These are phyloP conservation scores for Canis aureus DNA, from an alignment of 2,113 vertebrate genomes.

Conservation along the genomic window DNA sequence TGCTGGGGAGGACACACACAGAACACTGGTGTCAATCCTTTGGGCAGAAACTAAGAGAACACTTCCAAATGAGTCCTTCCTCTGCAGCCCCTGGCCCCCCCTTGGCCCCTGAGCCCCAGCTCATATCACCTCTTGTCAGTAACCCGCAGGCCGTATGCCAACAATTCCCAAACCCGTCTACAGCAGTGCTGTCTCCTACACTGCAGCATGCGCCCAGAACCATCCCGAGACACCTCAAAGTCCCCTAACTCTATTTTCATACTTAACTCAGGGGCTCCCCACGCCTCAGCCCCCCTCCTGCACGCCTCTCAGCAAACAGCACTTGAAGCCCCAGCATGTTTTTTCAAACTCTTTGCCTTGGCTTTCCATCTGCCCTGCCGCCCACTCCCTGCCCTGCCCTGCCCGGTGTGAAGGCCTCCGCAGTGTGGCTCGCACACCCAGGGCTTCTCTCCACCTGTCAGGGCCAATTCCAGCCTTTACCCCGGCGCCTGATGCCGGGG, in stretches of 20 bases:
- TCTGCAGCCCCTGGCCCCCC: background rate
- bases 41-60: background rate
- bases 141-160: background rate
- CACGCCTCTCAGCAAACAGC: background rate
- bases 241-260: background rate
- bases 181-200: background rate
- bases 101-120: background rate
- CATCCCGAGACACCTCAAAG: background rate
- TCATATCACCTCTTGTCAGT: background rate
- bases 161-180: background rate
- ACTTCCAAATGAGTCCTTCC: background rate
- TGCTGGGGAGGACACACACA: background rate
- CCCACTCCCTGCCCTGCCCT: no score
- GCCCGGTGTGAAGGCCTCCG: fast-evolving
- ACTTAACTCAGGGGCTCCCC: background rate
- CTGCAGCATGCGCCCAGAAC: background rate
- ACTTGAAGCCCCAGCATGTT: background rate
- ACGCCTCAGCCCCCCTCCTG: no score
- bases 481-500: background rate
- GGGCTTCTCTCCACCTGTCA: background rate
- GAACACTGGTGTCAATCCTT: background rate
- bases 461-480: background rate
- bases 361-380: background rate
- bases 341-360: background rate
- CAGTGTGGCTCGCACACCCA: background rate